phyloP scores from a whole-genome alignment of 2,888 invertebrate genomes.

The Heliothis peltigera region DNA sequence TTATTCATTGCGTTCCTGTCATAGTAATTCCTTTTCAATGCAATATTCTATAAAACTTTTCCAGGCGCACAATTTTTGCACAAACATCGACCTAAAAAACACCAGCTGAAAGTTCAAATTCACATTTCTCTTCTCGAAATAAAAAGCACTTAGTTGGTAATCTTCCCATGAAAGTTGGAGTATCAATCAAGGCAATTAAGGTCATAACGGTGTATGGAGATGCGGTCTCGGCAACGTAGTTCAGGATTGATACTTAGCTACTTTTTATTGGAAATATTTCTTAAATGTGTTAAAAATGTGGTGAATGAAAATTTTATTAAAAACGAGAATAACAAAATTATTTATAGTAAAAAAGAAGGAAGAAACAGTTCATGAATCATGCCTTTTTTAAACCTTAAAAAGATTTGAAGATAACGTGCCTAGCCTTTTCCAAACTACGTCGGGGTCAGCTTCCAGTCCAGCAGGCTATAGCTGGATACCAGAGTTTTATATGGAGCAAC shows the following conservation, averaged over 20 bases:
- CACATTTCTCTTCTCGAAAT: conserved; percentile 37
- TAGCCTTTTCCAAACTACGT: no score
- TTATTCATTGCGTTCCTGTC: no score
- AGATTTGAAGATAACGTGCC: no score
- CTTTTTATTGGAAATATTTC: conserved; percentile 17
- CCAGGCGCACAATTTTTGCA: neutral
- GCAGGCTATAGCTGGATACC: no score
- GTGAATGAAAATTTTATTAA: neutral
- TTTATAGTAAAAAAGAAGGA: no score
- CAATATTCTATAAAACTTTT: no score
- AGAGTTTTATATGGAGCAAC: no score
- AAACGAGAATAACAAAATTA: no score
- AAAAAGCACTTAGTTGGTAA: conserved; percentile 39
- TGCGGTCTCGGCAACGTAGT: conserved; percentile 10
- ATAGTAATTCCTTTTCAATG: no score
- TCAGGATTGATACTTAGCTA: conserved; percentile 7
- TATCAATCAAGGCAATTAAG: conserved; percentile 49
- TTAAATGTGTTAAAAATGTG: neutral
- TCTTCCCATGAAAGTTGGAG: conserved; percentile 48
- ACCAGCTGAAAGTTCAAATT: conserved; percentile 23
- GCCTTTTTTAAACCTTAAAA: no score
- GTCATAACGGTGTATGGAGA: conserved; percentile 37
- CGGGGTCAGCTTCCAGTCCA: no score
- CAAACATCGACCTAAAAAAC: neutral
- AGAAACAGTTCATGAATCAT: no score